Evolutionary conservation across 30 jellyfish, hydroid and myxozoan species (phyloP).

Genomic region (Chrysaora quinquecirrha): DNA sequence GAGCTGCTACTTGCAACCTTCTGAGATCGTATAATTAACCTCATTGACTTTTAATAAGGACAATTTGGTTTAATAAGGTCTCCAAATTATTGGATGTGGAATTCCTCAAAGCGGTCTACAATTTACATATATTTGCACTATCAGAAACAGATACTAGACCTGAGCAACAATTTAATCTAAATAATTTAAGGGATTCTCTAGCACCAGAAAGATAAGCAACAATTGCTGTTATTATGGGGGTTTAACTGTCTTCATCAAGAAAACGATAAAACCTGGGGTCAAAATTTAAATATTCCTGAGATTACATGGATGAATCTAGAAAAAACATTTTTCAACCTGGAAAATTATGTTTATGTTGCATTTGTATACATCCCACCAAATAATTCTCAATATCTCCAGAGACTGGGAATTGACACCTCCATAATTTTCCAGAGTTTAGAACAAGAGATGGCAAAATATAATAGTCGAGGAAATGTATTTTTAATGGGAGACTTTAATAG

Average conservation of each 20-base stretch:
- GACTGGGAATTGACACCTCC: conserved; percentile 2
- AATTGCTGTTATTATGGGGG: conserved; percentile 16
- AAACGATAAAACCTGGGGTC: conserved; percentile 5
- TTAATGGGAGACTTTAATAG: conserved; percentile 1
- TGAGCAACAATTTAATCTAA: background rate
- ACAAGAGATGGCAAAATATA: conserved; percentile 21
- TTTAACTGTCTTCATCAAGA: conserved; percentile 9
- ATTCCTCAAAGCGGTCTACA: background rate
- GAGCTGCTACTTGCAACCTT: no score
- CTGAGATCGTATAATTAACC: no score
- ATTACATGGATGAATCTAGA: conserved; percentile 12
- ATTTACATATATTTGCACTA: conserved; percentile 7
- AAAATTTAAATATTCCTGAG: conserved; percentile 7
- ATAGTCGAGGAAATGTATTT: conserved; percentile 1
- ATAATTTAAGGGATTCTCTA: background rate
- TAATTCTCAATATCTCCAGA: conserved; percentile 8
- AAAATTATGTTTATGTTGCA: background rate
- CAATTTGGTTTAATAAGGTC: conserved; percentile 9
- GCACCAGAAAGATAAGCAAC: conserved; percentile 1
- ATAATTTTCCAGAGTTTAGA: conserved; percentile 2
- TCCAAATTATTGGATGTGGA: conserved; percentile 4
- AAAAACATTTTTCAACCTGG: background rate
- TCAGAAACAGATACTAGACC: conserved; percentile 21
- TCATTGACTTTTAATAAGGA: no score
- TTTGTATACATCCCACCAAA: conserved; percentile 11